Percentiles rank a stretch among this genome's conserved stretches.
These are phyloP conservation scores for Serripes groenlandicus DNA, from an alignment of 2,888 invertebrate species.

Conservation along the genomic window DNA sequence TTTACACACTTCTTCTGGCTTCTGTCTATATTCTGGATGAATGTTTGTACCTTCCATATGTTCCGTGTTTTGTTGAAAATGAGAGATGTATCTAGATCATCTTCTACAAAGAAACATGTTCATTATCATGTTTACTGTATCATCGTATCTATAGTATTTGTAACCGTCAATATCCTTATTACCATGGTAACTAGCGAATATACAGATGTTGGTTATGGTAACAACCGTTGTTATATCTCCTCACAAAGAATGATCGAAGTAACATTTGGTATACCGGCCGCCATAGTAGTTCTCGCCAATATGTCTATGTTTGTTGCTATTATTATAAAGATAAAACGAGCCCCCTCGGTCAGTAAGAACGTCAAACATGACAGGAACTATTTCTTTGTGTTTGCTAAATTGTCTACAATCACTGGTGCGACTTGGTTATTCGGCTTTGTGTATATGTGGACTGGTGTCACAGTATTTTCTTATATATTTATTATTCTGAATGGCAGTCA, in stretches of 20 bases:
- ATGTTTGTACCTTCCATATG: slow-evolving; percentile 54
- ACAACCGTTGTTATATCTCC: slow-evolving; percentile 41
- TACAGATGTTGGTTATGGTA: slow-evolving; percentile 46
- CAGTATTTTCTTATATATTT: slow-evolving; percentile 49
- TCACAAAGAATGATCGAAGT: slow-evolving; percentile 28
- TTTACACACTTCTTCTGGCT: slow-evolving; percentile 59
- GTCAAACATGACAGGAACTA: slow-evolving; percentile 47
- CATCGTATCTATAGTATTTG: not conserved
- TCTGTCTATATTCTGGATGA: slow-evolving; percentile 58
- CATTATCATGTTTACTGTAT: not conserved
- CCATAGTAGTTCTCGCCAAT: slow-evolving; percentile 31
- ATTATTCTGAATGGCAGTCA: slow-evolving; percentile 50
- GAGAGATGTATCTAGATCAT: not conserved
- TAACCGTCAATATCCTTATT: not conserved
- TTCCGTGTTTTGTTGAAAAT: slow-evolving; percentile 30
- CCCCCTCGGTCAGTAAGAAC: slow-evolving; percentile 18
- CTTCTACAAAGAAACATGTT: not conserved
- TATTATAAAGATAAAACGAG: slow-evolving; percentile 16
- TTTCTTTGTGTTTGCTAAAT: slow-evolving; percentile 34
- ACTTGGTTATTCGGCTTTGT: slow-evolving; percentile 59
- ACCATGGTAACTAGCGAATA: not conserved
- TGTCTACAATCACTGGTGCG: slow-evolving; percentile 48
- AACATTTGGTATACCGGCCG: slow-evolving; percentile 43
- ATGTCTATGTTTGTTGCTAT: slow-evolving; percentile 40
- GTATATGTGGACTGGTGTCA: slow-evolving; percentile 33